Base-by-base conservation (phyloP, 2,888 invertebrate species). In the Agrotis clavis region DNA sequence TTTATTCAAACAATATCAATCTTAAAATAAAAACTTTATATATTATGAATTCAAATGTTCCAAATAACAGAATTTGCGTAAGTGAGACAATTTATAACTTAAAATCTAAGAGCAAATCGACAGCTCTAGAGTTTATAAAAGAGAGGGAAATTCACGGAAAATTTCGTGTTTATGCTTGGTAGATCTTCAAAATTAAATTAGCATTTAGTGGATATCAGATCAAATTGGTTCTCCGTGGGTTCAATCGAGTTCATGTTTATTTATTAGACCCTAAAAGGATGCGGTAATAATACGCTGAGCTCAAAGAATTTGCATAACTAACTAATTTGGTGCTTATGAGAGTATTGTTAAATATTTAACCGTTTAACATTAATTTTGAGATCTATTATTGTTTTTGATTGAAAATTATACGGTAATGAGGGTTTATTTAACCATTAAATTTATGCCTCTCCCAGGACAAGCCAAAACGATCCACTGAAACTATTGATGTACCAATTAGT, bases 241-340 rank as follows among this genome's bases (percentile, higher is more conserved):
- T 89, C 89, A 87, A 91, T 90, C 86, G 88, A 80, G 86, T 89
- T 94, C 93, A 94, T 94, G 94, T 94, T 93, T 94, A 94, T 94
- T 94, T 95, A 94, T 92, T 87, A 93, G 93, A 89, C 92, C 92
- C 92, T 92, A 89, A 92, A 91, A 90, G 92, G 92, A 92, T 90
- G 87, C 89, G 88, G 87, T 89, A 92, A 92, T 92, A 91, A 92
- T 92, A 92, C 87, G 88, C 91, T 86, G 83, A 90, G 92, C 92
- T 92, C 92, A 89, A 90, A 89, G 92, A 90, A 93, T 94, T 93
- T 91, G 89, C 93, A 92, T 93, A 84, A 86, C 90, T 93, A 84
- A 87, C 90, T 92, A 91, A 93, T 92, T 90, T 85, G 67, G 69
- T 78, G 81, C 84, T 89, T 87, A 90, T 85, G 86, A 84, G 81